phyloP scores from a whole-genome alignment of 2,797 vertebrate genomes.

The Delichon dasypus region DNA sequence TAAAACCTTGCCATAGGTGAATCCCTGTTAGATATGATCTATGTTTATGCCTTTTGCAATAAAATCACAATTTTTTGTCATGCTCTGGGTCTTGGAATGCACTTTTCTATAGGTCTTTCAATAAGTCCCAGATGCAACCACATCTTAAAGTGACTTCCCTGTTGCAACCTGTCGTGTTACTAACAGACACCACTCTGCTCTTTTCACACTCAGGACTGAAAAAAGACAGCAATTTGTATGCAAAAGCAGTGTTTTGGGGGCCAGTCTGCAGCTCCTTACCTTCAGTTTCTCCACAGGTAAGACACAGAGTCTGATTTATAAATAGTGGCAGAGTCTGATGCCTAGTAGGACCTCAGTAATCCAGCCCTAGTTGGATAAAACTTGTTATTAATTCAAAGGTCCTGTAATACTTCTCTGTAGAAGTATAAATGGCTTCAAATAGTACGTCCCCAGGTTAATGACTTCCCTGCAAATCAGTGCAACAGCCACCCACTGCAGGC shows the following conservation, averaged over 20 bases:
- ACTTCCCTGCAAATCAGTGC: not conserved
- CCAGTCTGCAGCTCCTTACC: not conserved
- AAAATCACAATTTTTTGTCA: not conserved
- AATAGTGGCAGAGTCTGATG: not conserved
- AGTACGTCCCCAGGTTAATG: not conserved
- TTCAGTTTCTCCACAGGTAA: not conserved
- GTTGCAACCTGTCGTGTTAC: not conserved
- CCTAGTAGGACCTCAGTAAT: not conserved
- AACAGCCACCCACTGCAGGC: not conserved
- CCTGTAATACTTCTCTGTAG: not conserved
- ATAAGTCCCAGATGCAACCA: not conserved
- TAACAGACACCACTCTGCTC: not conserved
- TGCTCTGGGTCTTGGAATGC: not conserved
- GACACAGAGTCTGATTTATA: not conserved
- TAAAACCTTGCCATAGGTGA: not conserved
- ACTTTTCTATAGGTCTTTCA: not conserved
- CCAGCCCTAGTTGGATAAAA: not conserved
- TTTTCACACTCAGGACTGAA: not conserved
- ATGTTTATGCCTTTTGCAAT: not conserved
- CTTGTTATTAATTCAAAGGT: not conserved
- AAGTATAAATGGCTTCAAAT: not conserved
- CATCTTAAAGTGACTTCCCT: not conserved
- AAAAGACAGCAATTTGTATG: not conserved
- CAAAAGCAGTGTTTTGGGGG: not conserved
- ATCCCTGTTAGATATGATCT: not conserved